Evolutionary conservation across 2,888 invertebrate genomes (phyloP).

Genomic region (Melanchra persicariae): DNA sequence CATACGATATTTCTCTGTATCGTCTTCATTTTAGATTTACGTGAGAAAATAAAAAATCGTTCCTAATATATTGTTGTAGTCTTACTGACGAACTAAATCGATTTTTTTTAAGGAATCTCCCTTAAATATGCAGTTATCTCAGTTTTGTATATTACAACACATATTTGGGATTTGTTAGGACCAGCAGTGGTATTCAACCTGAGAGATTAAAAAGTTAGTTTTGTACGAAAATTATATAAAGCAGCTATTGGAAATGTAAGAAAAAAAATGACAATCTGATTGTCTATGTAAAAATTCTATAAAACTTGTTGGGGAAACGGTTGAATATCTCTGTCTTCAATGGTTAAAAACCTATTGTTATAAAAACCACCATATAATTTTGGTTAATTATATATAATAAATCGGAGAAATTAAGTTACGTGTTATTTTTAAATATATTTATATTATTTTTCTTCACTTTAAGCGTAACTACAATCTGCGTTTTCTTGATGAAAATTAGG

Average conservation of each 20-base stretch:
- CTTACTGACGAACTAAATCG: not conserved
- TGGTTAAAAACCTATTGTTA: constrained; percentile 53
- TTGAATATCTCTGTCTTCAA: constrained; percentile 39
- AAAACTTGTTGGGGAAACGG: not conserved
- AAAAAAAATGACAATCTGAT: constrained; percentile 34
- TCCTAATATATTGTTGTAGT: not conserved
- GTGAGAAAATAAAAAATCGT: no score
- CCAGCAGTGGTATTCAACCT: constrained; percentile 37
- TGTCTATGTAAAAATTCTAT: constrained; percentile 8
- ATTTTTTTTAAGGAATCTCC: not conserved
- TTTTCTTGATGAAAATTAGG: constrained; percentile 5
- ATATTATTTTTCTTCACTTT: constrained; percentile 27
- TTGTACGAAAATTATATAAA: constrained; percentile 14
- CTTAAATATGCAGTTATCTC: constrained; percentile 17
- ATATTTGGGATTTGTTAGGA: constrained; percentile 25
- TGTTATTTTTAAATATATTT: constrained; percentile 44
- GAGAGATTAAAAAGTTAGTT: not conserved
- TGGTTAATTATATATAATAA: constrained; percentile 17
- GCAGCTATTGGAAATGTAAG: constrained; percentile 13
- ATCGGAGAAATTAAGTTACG: constrained; percentile 27
- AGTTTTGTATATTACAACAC: constrained; percentile 30
- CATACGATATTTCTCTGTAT: no score
- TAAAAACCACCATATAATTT: constrained; percentile 27
- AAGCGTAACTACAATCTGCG: not conserved
- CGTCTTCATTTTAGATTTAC: no score